A percentile compares a stretch with the other conserved stretches of the same genome.
phyloP scores from a whole-genome alignment of 2,797 vertebrate species.

The Rhincodon typus region DNA sequence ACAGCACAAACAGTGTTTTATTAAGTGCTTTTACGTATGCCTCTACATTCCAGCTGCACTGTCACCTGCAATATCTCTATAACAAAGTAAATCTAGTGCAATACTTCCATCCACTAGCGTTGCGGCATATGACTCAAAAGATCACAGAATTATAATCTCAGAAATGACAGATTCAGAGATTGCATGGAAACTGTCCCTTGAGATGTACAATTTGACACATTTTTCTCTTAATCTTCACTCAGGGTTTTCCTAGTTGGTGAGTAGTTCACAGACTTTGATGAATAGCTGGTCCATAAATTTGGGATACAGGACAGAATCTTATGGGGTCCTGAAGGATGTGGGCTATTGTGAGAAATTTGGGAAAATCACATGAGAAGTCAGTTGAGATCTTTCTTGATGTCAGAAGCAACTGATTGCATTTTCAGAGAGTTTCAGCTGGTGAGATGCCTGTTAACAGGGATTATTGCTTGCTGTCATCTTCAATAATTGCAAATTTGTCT shows the following conservation, averaged over 20 bases:
- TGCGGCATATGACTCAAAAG: background rate
- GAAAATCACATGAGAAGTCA: too few species aligned
- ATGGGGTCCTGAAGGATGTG: too few species aligned
- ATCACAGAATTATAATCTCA: background rate
- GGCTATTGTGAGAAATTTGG: too few species aligned
- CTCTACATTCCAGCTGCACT: background rate
- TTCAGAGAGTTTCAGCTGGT: too few species aligned
- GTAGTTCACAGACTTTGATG: background rate
- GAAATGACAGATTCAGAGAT: background rate
- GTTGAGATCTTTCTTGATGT: too few species aligned
- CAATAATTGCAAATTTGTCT: too few species aligned
- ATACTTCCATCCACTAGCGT: background rate
- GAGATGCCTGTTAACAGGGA: too few species aligned
- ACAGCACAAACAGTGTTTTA: too few species aligned
- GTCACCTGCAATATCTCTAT: background rate
- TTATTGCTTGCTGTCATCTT: too few species aligned
- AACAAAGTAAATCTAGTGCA: background rate
- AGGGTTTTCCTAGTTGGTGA: background rate
- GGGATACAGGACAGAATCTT: too few species aligned
- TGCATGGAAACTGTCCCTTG: background rate
- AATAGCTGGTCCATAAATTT: background rate
- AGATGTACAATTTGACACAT: background rate
- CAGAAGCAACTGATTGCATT: too few species aligned
- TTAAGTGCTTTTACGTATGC: background rate
- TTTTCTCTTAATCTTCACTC: background rate